A percentile compares a stretch with the other conserved stretches of the same genome.
Evolutionary conservation across 2,888 invertebrate species (phyloP).

Genomic region (Caenorhabditis sp.): DNA sequence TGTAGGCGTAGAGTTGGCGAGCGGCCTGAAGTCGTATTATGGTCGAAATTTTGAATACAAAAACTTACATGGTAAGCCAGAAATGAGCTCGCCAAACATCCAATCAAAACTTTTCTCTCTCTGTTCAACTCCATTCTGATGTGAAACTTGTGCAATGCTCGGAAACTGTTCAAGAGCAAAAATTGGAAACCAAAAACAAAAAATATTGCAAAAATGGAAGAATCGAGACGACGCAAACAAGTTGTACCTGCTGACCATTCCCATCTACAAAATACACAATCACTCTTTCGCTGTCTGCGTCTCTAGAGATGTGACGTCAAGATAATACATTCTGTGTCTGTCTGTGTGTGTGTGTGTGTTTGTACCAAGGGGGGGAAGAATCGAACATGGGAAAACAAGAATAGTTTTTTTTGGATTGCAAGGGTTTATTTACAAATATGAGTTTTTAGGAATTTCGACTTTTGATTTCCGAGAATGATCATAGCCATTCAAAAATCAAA

Average conservation of each 20-base stretch:
- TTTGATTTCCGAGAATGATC: no score
- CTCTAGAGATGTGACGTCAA: slow-evolving; percentile 28
- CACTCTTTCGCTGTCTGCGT: not conserved
- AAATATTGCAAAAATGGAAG: not conserved
- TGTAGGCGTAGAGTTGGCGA: slow-evolving; percentile 43
- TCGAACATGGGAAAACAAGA: not conserved
- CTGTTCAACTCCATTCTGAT: slow-evolving; percentile 43
- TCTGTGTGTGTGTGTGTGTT: not conserved
- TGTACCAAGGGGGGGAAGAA: not conserved
- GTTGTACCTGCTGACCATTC: slow-evolving; percentile 1
- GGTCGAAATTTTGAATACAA: not conserved
- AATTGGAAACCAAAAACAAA: not conserved
- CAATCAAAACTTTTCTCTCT: slow-evolving; percentile 61
- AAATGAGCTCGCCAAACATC: slow-evolving; percentile 66
- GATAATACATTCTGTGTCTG: slow-evolving; percentile 16
- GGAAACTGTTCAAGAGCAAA: not conserved
- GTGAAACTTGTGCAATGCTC: not conserved
- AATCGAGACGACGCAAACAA: not conserved
- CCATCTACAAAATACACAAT: not conserved
- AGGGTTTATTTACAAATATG: not conserved
- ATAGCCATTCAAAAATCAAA: slow-evolving; percentile 55
- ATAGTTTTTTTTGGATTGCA: not conserved
- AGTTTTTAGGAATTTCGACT: no score
- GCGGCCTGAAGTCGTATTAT: slow-evolving; percentile 30
- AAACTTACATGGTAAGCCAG: slow-evolving; percentile 66